Evolutionary conservation across 2,888 invertebrate genomes (phyloP), one percentile per base, ranked within the genome.

Genomic region (Oligia fasciuncula): DNA sequence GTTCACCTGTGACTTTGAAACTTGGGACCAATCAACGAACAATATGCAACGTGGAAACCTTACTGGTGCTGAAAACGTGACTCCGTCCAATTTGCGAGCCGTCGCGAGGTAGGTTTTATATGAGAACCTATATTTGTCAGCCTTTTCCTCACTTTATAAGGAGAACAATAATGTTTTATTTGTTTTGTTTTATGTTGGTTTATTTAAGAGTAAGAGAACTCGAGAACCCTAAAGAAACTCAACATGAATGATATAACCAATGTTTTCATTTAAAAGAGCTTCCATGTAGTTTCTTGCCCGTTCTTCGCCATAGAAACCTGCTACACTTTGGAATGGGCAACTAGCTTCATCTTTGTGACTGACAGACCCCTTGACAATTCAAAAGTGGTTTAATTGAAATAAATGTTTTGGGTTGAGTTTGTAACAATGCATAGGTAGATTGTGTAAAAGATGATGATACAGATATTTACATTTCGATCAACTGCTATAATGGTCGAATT

Each of bases 21-120:
- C 17, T 81, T 19, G 17, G 13, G 2, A 68, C 49, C 71, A 81
- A 71, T 84, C n/a, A 40, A 35, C 40, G 29, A 54, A 62, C 49
- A 54, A 60, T 57, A 8, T 19, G 35, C 40, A 67, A 68, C 83
- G 67, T 79, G 62, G 79, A 81, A 79, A 54, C 79, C 81, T 23
- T n/a, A 35, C 19, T 14, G 13, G 19, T 49, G 40, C 49, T 68
- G 40, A 13, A 73, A 82, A 76, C 82, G 84, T 82, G 86, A 81
- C 73, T 54, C 40, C 66, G 13, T 51, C 40, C 63, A 86, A 81
- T 81, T 85, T 49, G 66, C 70, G 46, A 40, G 65, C 6, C 11
- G 43, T 68, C 51, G 69, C 43, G 40, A 73, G 35, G 11, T 11
- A 57, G 13, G 2, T 29, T 79, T 43, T 60, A 57, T 43, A 29